Base-by-base conservation (phyloP, 1,140 invertebrate species). In the Dendroctonus ponderosae region DNA sequence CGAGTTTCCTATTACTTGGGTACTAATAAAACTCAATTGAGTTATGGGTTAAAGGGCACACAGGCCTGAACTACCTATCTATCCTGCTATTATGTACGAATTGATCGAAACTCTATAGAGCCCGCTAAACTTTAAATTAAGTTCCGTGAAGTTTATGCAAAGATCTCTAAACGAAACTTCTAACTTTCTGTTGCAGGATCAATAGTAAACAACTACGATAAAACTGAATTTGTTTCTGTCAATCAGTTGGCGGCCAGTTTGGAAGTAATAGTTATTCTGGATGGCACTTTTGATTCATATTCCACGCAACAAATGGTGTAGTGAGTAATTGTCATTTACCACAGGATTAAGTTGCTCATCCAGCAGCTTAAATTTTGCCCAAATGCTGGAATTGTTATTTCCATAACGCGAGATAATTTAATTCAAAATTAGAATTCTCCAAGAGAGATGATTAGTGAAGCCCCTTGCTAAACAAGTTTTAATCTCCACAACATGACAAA, bases 201-300 rank as follows among this genome's bases (percentile, higher is more conserved):
- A 14, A 52, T 71, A 52, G 62, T 56, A 8, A 70, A 54, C 41
- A 52, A 46, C 5, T 73, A 71, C 41, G 72, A 73, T 59, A 67
- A 57, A 59, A 59, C 69, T 49, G 72, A 73, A 43, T 63, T 70
- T 46, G 52, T 73, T 43, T 64, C 42, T 41, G 62, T 53, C 37
- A 66, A 59, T 49, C 53, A 62, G 57, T 44, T 70, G 11, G 56
- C 48, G 49, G 64, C 68, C 1, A 61, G 68, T 39, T 49, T 74
- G 12, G 76, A 77, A 56, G 56, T 76, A n/a, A 74, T 77, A 48
- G 40, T 72, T 26, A 74, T 77, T 66, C 48, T 74, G 11, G 76
- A 77, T 65, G 72, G 70, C 5, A 75, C 61, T 4, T 74, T 71
- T 51, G 50, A 69, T 52, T 41, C 53, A 40, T 76, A 76, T 57